A percentile compares a stretch with the other conserved stretches of the same genome.
Conservation (phyloP, 2,888 invertebrate genomes). For the Catocala sponsa region DNA sequence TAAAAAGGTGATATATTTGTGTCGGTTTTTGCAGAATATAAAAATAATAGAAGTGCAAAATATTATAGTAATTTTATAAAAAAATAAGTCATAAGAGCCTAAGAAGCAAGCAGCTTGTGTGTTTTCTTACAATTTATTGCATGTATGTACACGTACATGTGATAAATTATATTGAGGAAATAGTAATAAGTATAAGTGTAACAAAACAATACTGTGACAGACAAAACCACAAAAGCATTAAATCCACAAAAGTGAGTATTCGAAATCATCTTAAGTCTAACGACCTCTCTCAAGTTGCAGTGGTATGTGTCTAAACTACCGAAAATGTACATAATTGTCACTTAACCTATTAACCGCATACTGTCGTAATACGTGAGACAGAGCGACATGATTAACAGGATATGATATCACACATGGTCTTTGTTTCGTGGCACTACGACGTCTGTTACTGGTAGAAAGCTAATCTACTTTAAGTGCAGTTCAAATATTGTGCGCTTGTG, state of each 20-base stretch:
- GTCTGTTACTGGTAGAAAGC: conserved; percentile 62
- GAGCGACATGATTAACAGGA: conserved; percentile 73
- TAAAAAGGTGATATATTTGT: neutral
- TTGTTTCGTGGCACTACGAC: conserved; percentile 68
- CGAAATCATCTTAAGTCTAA: neutral
- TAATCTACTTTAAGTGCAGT: conserved; percentile 77
- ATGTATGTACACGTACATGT: neutral
- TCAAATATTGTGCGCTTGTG: conserved; percentile 62
- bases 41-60: neutral
- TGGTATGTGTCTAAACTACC: conserved; percentile 38
- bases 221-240: neutral
- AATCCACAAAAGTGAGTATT: neutral
- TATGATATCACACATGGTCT: conserved; percentile 79
- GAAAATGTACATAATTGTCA: conserved; percentile 72
- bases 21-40: too few relatives aligned
- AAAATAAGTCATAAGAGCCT: conserved; percentile 2
- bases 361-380: conserved; percentile 62
- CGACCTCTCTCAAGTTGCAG: conserved; percentile 7
- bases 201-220: neutral
- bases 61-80: neutral
- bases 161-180: neutral
- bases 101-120: conserved; percentile 21
- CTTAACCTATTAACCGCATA: conserved; percentile 76
- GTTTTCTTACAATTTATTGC: conserved; percentile 1
- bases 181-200: neutral